Percentiles rank a stretch among this genome's conserved stretches.
These are phyloP conservation scores for Patella caerulea DNA, from an alignment of 2,888 invertebrate species.

Conservation along the genomic window DNA sequence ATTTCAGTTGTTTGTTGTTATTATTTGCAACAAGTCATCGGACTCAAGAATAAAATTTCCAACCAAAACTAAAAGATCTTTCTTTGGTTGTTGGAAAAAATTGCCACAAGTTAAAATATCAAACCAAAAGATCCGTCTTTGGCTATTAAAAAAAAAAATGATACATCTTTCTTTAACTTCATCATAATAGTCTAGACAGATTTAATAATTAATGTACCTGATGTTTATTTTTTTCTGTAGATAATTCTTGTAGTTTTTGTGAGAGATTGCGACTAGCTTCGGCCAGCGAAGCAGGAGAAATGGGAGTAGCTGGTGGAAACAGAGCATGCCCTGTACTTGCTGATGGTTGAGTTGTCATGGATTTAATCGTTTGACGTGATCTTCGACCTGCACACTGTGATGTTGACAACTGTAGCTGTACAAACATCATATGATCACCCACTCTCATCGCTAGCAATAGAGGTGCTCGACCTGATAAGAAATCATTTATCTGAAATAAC, in stretches of 20 bases:
- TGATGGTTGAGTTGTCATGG: conserved; percentile 21
- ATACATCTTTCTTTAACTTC: neutral
- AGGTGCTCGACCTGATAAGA: conserved; percentile 93
- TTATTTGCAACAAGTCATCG: too few relatives aligned
- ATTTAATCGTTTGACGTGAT: conserved; percentile 20
- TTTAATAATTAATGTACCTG: neutral
- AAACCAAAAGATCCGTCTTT: too few relatives aligned
- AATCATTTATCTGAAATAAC: conserved; percentile 85
- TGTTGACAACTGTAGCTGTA: conserved; percentile 93
- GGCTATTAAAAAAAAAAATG: neutral
- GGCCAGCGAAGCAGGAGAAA: conserved; percentile 83
- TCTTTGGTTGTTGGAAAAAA: neutral
- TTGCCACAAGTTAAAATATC: too few relatives aligned
- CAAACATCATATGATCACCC: conserved; percentile 98
- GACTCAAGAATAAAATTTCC: conserved; percentile 9
- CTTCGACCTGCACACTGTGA: conserved; percentile 33
- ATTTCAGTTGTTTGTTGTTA: too few relatives aligned
- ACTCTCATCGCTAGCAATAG: conserved; percentile 94
- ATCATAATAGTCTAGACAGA: neutral
- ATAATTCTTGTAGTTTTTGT: conserved; percentile 80
- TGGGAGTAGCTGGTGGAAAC: conserved; percentile 25
- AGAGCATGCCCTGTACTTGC: conserved; percentile 24
- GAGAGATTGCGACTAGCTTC: conserved; percentile 93
- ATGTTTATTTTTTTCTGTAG: conserved; percentile 27
- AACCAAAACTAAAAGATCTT: too few relatives aligned